Base-by-base conservation (phyloP, 2,797 vertebrate species). In the Premnoplex brunnescens region DNA sequence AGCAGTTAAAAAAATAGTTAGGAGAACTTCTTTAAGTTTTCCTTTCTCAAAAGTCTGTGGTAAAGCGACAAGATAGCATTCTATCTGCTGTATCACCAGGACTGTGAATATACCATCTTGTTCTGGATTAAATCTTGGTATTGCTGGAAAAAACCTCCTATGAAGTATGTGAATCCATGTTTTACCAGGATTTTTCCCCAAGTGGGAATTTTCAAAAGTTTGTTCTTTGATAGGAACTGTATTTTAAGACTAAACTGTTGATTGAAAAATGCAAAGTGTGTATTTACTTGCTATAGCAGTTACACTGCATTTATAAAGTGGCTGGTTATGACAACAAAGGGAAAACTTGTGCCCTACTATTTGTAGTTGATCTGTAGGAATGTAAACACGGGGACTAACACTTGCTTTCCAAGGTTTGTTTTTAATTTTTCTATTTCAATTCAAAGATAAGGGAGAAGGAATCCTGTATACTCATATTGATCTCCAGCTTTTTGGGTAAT, bases 241-340 rank as follows among this genome's bases (percentile, higher is more conserved):
- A 72, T 85, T 89, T 95, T 91, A 83, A 93, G 87, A 93, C 91
- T 66, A 64, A 91, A 82, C 49, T 84, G 43, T 84, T 90, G 88
- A 75, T 81, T 77, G 34, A 95, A 97, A 95, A 92, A 92, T 78
- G 79, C 13, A 88, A 89, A 96, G 41, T 91, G 91, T 80, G 44
- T 85, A 71, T 87, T 82, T 80, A 43, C 66, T 95, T 93, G 56
- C n/a, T 75, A n/a, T 75, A 80, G 68, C 73, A 83, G 63, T 93
- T 89, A 10, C 28, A 22, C 15, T 73, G 43, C 36, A 44, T 83
- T 83, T 83, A 13, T 67, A 22, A 73, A 73, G 19, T 36, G 48
- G 30, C 62, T 73, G 41, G 19, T 67, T 73, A 28, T 89, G 87
- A 88, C 69, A 93, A 49, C 68, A 72, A 85, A 19, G 51, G 60